Base-by-base conservation (phyloP, 2,113 vertebrate species). In the Microtus pennsylvanicus region DNA sequence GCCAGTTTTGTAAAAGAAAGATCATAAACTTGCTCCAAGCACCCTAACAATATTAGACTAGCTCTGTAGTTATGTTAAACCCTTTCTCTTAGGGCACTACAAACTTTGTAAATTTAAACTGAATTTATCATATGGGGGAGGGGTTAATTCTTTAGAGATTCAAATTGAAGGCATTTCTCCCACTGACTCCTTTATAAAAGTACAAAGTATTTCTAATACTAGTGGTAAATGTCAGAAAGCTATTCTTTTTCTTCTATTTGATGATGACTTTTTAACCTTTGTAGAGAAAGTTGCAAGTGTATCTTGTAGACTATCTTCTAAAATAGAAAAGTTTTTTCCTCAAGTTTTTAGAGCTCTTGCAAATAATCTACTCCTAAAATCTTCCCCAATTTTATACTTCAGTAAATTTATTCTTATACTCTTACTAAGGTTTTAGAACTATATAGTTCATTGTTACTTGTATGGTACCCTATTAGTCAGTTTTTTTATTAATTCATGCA, bases 381-480 rank as follows among this genome's bases (percentile, higher is more conserved):
- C 33, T 93, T 55, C 69, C 38, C 87, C 26, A 5, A 50, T 93
- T 58, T 87, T 95, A 24, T 19, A n/a, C 22, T 80, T 96, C 80
- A 21, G 86, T 72, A 90, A 98, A 80, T 81, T 94, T 74, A 58
- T 74, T 97, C 83, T 82, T 96, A 1, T 76, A 96, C 74, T 96
- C 58, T 94, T 81, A 90, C 42, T 83, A 93, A 94, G 35, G 11
- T 94, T 82, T 24, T 45, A 91, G 61, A 95, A 88, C 92, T 90
- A n/a, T 90, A n/a, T 88, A 97, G 95, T 80, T 89, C 78, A 90
- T 38, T 77, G 7, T 97, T 97, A 86, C 65, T 75, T 81, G 69
- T 88, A 55, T 98, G 42, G 50, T 93, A 19, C 95, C 70, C 95
- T 74, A 95, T 96, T 94, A 77, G n/a, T 90, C 9, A 17, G 7